phyloP scores from a whole-genome alignment of 2,888 invertebrate species.

The Chrysopilus asiliformis region DNA sequence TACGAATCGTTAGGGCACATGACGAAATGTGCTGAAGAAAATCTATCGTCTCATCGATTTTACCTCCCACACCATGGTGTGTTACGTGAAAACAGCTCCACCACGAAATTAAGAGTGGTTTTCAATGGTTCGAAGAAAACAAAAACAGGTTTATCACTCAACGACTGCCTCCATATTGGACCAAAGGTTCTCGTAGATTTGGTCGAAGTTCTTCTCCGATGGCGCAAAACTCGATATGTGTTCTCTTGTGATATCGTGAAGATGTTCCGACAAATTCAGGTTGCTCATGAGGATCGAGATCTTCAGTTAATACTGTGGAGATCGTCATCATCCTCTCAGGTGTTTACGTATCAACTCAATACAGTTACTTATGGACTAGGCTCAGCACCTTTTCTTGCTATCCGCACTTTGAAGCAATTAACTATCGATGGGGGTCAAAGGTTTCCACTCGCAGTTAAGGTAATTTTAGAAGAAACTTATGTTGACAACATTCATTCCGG shows the following conservation, averaged over 20 bases:
- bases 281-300: conserved; percentile 4
- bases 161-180: not conserved
- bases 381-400: too few relatives aligned
- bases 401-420: too few relatives aligned
- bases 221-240: not conserved
- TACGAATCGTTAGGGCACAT: too few relatives aligned
- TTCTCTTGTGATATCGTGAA: conserved; percentile 5
- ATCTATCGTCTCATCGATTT: too few relatives aligned
- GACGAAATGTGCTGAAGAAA: too few relatives aligned
- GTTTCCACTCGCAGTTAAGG: too few relatives aligned
- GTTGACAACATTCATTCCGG: not conserved
- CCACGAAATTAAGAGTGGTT: too few relatives aligned
- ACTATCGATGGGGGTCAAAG: too few relatives aligned
- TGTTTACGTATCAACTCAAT: not conserved
- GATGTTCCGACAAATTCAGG: conserved; percentile 6
- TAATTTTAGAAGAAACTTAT: too few relatives aligned
- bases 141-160: not conserved
- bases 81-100: too few relatives aligned
- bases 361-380: not conserved
- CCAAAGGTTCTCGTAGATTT: conserved; percentile 3
- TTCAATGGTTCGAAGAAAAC: not conserved
- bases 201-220: conserved; percentile 4
- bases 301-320: conserved; percentile 2
- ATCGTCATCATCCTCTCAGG: too few relatives aligned
- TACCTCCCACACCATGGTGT: too few relatives aligned